Base-by-base conservation (phyloP, 2,888 invertebrate genomes). In the Anoplius nigerrimus region DNA sequence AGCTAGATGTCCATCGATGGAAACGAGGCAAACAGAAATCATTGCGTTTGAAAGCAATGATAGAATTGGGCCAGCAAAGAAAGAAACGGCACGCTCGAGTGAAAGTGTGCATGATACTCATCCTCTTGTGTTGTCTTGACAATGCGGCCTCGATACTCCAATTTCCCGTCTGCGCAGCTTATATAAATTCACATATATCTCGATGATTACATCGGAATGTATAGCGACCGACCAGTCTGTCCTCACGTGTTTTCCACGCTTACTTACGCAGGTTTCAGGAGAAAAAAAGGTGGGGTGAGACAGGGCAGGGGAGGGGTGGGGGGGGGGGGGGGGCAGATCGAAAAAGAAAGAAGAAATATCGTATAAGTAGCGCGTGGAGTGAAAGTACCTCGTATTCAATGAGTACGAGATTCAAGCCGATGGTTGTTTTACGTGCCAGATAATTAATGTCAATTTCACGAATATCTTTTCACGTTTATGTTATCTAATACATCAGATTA, bases 351-450 rank as follows among this genome's bases (percentile, higher is more conserved):
- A 34, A 13, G 77, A 75, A 73, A 72, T 77, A 76, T 76, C 77
- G 71, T 80, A 80, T 75, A 81, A 82, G 80, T 82, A 80, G 82
- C 76, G 73, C 75, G 73, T 75, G 76, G 77, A 83, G 84, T 80
- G 83, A 84, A 84, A 84, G 83, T 84, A 42, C 21, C 77, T 66
- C 75, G 67, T 57, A 68, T 65, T 67, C 69, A 62, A 58, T 6
- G 67, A 62, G 52, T 42, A 22, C 66, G 65, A 15, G 18, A 48
- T 3, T 16, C 48, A 8, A 16, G 71, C 75, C 79, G 57, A 82
- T 79, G 80, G 71, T 66, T 71, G 78, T 73, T 75, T 72, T 56
- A 46, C 67, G 52, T 68, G 62, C 64, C 46, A 63, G 57, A 62
- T 71, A 80, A 79, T 80, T 78, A 79, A 80, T 69, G 62, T 60